phyloP scores from a whole-genome alignment of 2,797 vertebrate species.

The Erpetoichthys calabaricus region DNA sequence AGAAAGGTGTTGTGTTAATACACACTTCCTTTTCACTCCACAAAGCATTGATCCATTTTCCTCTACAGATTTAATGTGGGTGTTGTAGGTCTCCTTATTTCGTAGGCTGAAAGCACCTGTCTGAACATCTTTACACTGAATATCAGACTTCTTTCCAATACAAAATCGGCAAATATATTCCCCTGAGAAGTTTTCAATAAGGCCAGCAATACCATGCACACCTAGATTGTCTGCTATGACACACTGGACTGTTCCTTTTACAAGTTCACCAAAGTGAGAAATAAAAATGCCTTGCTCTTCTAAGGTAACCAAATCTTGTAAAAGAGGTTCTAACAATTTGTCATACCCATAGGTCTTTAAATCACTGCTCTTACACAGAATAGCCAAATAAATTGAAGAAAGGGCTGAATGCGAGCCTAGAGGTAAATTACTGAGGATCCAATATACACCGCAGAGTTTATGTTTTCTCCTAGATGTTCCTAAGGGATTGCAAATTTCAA shows the following conservation, averaged over 20 bases:
- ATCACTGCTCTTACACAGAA: too few species aligned
- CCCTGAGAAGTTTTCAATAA: constrained; percentile 16
- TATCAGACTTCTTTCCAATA: constrained; percentile 12
- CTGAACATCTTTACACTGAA: constrained; percentile 11
- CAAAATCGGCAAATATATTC: constrained; percentile 13
- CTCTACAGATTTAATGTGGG: constrained; percentile 5
- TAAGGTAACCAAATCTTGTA: constrained; percentile 8
- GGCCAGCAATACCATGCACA: constrained; percentile 14
- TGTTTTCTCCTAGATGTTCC: too few species aligned
- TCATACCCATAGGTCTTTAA: constrained; percentile 11
- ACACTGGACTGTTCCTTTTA: constrained; percentile 9
- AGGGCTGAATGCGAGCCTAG: too few species aligned
- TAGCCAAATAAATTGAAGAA: too few species aligned
- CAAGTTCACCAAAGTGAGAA: constrained; percentile 7
- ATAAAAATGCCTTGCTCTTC: constrained; percentile 10
- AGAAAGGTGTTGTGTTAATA: too few species aligned
- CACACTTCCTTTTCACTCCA: too few species aligned
- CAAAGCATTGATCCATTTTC: too few species aligned
- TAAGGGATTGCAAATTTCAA: too few species aligned
- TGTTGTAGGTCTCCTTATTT: constrained; percentile 10
- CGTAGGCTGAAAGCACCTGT: too few species aligned
- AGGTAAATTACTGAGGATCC: too few species aligned
- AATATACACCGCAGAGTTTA: too few species aligned
- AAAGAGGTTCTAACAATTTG: constrained; percentile 11
- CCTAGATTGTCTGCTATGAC: constrained; percentile 9